Conservation (phyloP, 92 coral and sea anemone genomes). For the Zoanthus gigantus region DNA sequence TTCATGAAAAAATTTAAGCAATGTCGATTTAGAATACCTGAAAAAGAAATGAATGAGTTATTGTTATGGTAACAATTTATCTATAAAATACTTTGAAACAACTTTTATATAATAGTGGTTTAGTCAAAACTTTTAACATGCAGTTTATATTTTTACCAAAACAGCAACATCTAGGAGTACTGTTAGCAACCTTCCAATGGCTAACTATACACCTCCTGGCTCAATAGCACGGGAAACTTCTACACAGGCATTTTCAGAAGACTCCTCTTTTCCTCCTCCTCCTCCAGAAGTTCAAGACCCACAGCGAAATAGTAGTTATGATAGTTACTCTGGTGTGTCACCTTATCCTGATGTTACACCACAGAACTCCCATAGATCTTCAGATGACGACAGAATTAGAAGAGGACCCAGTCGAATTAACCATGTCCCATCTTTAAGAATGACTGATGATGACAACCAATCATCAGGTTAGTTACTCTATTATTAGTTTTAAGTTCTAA, state of each 20-base stretch:
- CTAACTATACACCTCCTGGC: conserved; percentile 88
- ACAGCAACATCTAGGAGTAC: conserved; percentile 76
- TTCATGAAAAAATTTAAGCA: too few species aligned
- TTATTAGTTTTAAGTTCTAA: too few species aligned
- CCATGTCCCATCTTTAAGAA: conserved; percentile 79
- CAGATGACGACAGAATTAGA: conserved; percentile 49
- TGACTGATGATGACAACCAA: conserved; percentile 70
- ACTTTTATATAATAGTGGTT: not conserved
- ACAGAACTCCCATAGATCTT: conserved; percentile 32
- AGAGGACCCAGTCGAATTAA: conserved; percentile 76
- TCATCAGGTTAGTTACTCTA: conserved; percentile 56
- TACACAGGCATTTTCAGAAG: conserved; percentile 67
- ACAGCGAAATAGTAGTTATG: conserved; percentile 64
- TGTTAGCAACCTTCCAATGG: conserved; percentile 69
- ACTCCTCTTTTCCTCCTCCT: conserved; percentile 76
- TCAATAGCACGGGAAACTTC: conserved; percentile 65
- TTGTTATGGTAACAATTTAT: too few species aligned
- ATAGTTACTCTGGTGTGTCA: conserved; percentile 66
- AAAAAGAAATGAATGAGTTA: too few species aligned
- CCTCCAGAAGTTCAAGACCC: conserved; percentile 66
- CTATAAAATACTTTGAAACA: not conserved
- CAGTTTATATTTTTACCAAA: conserved; percentile 22
- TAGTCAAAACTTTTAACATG: not conserved
- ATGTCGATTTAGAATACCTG: too few species aligned
- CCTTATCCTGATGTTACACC: conserved; percentile 86